Evolutionary conservation across 2,888 invertebrate genomes (phyloP).

Genomic region (Hipparchia sbordonii): DNA sequence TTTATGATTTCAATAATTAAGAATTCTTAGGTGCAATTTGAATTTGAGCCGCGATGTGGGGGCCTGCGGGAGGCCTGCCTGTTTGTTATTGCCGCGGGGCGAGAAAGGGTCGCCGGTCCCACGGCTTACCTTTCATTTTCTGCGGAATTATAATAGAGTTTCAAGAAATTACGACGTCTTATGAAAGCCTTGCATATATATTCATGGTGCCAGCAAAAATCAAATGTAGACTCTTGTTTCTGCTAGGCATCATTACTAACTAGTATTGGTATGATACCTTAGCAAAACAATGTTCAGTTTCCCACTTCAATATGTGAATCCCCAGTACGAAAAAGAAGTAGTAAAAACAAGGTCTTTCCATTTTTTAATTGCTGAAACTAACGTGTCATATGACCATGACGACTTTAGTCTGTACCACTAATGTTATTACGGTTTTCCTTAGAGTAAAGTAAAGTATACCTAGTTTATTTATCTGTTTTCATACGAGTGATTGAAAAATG

Average conservation of each 20-base stretch:
- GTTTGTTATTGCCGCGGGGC: slow-evolving; percentile 77
- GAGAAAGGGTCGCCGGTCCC: slow-evolving; percentile 72
- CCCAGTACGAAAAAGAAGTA: no score
- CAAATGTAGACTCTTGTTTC: background rate
- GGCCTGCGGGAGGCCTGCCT: slow-evolving; percentile 76
- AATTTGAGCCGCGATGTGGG: slow-evolving; percentile 73
- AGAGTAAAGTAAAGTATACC: no score
- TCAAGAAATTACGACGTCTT: slow-evolving; percentile 63
- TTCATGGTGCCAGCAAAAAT: slow-evolving; percentile 11
- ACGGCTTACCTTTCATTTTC: slow-evolving; percentile 68
- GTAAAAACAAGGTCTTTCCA: no score
- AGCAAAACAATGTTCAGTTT: no score
- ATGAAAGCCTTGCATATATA: slow-evolving; percentile 40
- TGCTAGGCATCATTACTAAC: background rate
- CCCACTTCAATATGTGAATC: no score
- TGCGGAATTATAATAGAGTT: slow-evolving; percentile 68
- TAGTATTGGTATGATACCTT: no score
- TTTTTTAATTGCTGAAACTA: no score
- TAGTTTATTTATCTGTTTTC: no score
- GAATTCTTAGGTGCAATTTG: slow-evolving; percentile 83
- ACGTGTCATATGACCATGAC: no score
- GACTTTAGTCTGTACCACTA: no score
- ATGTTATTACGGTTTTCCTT: no score
- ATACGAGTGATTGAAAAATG: no score
- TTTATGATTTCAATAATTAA: slow-evolving; percentile 84